A percentile compares a stretch with the other conserved stretches of the same genome.
Conservation (phyloP, 2,113 vertebrate species). For the Dendrocopos noguchii region DNA sequence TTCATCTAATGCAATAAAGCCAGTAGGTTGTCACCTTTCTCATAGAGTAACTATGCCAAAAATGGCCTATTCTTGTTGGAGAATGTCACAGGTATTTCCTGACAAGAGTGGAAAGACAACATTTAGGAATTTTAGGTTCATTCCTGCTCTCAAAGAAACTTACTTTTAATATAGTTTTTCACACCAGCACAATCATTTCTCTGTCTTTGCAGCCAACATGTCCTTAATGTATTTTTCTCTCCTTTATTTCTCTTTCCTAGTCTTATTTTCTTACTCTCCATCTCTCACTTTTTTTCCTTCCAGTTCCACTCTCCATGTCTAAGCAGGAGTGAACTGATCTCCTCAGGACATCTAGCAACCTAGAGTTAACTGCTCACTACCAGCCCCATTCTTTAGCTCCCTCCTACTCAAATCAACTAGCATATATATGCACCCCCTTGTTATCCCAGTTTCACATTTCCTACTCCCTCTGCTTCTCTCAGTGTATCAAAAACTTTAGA, state of each 20-base stretch:
- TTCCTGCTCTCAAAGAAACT: neutral
- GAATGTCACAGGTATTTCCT: neutral
- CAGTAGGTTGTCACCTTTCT: neutral
- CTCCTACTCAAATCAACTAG: neutral
- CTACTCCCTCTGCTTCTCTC: neutral
- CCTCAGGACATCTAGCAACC: neutral
- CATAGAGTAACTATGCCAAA: neutral
- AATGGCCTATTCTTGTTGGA: neutral
- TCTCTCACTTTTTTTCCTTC: neutral
- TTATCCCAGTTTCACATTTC: neutral
- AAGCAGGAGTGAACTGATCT: neutral
- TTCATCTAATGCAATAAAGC: neutral
- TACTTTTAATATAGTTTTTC: neutral
- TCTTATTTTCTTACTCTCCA: neutral
- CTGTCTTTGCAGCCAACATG: rapidly evolving
- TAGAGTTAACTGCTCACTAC: neutral
- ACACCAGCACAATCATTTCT: neutral
- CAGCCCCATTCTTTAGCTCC: neutral
- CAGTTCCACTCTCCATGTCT: neutral
- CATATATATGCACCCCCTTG: neutral
- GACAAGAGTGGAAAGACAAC: neutral
- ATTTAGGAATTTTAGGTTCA: neutral
- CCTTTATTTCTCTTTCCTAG: neutral
- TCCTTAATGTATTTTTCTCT: neutral
- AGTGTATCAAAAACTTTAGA: neutral